Conservation (phyloP, 2,888 invertebrate species). For the Latheticus oryzae region DNA sequence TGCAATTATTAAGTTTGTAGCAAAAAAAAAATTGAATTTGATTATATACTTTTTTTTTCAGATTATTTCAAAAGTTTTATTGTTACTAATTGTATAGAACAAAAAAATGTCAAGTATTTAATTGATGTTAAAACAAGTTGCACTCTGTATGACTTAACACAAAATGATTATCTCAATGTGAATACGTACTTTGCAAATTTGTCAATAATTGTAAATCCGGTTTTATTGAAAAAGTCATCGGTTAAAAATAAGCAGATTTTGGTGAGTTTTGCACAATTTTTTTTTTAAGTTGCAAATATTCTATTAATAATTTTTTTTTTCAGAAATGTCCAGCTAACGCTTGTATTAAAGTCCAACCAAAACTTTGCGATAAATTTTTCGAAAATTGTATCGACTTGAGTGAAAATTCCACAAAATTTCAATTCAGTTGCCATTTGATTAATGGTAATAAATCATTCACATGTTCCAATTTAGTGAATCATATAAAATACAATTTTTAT, state of each 20-base stretch:
- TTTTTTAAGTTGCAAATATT: too few relatives aligned
- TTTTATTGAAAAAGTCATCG: conserved; percentile 55
- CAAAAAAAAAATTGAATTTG: too few relatives aligned
- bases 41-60: too few relatives aligned
- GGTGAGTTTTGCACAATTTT: too few relatives aligned
- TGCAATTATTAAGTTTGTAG: conserved; percentile 53
- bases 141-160: conserved; percentile 59
- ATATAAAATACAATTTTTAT: conserved; percentile 59
- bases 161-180: conserved; percentile 57
- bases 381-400: conserved; percentile 52
- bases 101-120: conserved; percentile 65
- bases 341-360: conserved; percentile 57
- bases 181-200: conserved; percentile 59
- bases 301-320: too few relatives aligned
- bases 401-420: conserved; percentile 45
- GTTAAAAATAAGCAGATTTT: too few relatives aligned
- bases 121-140: conserved; percentile 64
- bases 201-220: conserved; percentile 54
- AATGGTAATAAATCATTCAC: conserved; percentile 44
- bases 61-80: conserved; percentile 60
- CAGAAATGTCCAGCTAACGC: conserved; percentile 60
- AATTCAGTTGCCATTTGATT: conserved; percentile 46
- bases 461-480: conserved; percentile 60
- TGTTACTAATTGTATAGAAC: conserved; percentile 58
- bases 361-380: conserved; percentile 56